These are phyloP conservation scores for Python bivittatus DNA, from an alignment of 2,113 vertebrate genomes.

Conservation along the genomic window DNA sequence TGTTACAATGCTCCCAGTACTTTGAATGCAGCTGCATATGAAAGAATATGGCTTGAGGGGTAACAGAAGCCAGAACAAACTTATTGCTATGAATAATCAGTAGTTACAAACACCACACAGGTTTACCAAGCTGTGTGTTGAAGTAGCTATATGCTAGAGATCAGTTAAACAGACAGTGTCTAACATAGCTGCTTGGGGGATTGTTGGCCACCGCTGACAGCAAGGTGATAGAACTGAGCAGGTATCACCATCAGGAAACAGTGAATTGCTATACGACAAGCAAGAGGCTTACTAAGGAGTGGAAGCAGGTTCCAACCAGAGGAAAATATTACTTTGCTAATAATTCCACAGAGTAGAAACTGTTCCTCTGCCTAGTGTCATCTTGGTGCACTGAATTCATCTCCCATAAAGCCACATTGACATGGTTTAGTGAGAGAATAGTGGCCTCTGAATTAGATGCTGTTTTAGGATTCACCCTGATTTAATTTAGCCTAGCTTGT, in stretches of 20 bases:
- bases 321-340: background rate
- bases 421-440: background rate
- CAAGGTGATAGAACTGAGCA: slow-evolving; percentile 9
- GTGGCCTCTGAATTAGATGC: background rate
- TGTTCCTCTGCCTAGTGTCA: too few relatives aligned
- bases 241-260: background rate
- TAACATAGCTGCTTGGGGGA: background rate
- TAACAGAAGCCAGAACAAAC: slow-evolving; percentile 18
- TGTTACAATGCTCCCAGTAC: slow-evolving; percentile 1
- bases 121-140: background rate
- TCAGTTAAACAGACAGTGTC: background rate
- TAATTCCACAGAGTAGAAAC: background rate
- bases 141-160: background rate
- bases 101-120: background rate
- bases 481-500: too few relatives aligned
- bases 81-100: background rate
- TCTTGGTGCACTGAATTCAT: too few relatives aligned
- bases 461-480: background rate
- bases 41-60: slow-evolving; percentile 1
- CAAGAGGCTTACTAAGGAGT: background rate
- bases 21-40: slow-evolving; percentile 8
- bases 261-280: background rate
- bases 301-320: slow-evolving; percentile 8
- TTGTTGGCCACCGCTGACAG: background rate
- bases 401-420: background rate